Percentiles rank a stretch among this genome's conserved stretches.
These are phyloP conservation scores for Pristionchus japonicus DNA, from an alignment of 2,888 invertebrate species.

Conservation along the genomic window DNA sequence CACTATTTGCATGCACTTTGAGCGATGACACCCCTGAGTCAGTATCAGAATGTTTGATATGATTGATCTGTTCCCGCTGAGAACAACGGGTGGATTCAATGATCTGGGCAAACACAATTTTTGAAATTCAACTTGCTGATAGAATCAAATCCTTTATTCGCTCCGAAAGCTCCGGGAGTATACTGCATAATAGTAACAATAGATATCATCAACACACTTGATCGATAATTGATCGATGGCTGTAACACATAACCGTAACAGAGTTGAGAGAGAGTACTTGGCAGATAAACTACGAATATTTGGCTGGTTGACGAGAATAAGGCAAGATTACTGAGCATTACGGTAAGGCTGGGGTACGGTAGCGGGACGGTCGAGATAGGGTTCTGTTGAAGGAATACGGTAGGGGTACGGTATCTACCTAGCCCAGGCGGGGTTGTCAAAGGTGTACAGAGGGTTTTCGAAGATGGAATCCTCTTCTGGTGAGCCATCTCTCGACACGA, in stretches of 20 bases:
- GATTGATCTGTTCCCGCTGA: no score
- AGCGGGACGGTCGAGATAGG: neutral
- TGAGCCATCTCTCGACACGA: neutral
- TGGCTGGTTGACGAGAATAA: neutral
- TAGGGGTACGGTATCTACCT: neutral
- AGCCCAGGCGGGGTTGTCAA: conserved; percentile 39
- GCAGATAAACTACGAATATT: neutral
- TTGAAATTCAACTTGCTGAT: neutral
- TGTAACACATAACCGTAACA: neutral
- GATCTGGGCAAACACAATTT: no score
- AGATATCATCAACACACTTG: neutral
- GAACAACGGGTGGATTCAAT: no score
- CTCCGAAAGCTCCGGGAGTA: neutral
- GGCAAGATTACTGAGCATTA: neutral
- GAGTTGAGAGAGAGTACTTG: neutral
- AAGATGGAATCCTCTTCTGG: conserved; percentile 29
- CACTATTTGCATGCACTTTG: neutral
- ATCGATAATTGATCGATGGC: neutral
- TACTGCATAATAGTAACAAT: neutral
- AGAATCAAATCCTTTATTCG: neutral
- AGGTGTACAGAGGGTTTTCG: conserved; percentile 41
- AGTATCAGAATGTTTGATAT: neutral
- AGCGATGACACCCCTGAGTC: neutral
- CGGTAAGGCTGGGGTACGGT: neutral
- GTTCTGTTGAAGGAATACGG: neutral